A percentile compares a stretch with the other conserved stretches of the same genome.
These are phyloP conservation scores for Drosophila sp. DNA, from an alignment of 1,140 invertebrate species.

Conservation along the genomic window DNA sequence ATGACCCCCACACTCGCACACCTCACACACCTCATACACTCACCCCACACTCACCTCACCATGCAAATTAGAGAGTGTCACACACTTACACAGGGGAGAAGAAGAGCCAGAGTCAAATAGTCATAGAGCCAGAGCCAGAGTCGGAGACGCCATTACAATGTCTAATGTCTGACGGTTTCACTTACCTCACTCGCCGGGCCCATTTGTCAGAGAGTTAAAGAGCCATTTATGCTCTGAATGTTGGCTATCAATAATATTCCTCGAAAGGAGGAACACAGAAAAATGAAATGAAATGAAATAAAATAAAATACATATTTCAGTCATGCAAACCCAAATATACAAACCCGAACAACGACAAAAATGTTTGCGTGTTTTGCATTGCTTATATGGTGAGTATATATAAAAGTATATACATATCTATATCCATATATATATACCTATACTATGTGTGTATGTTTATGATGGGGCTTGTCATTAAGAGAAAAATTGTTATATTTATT, in stretches of 20 bases:
- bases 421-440: neutral
- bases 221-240: conserved; percentile 62
- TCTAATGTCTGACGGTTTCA: conserved; percentile 69
- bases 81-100: neutral
- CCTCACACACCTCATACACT: neutral
- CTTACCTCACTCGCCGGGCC: conserved; percentile 54
- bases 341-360: conserved; percentile 47
- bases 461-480: conserved; percentile 62
- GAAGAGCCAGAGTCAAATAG: neutral
- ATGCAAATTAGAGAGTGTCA: conserved; percentile 56
- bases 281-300: neutral
- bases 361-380: conserved; percentile 74
- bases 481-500: conserved; percentile 75
- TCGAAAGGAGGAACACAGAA: conserved; percentile 17
- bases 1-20: neutral
- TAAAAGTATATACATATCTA: conserved; percentile 1
- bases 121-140: conserved; percentile 23
- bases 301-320: conserved; percentile 54
- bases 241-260: conserved; percentile 69
- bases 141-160: conserved; percentile 49
- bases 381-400: conserved; percentile 35
- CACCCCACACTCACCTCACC: conserved; percentile 2
- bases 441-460: conserved; percentile 7
- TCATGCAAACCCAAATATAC: conserved; percentile 59
- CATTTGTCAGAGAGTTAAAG: conserved; percentile 55